Conservation (phyloP, 2,797 vertebrate genomes). For the Vultur gryphus region DNA sequence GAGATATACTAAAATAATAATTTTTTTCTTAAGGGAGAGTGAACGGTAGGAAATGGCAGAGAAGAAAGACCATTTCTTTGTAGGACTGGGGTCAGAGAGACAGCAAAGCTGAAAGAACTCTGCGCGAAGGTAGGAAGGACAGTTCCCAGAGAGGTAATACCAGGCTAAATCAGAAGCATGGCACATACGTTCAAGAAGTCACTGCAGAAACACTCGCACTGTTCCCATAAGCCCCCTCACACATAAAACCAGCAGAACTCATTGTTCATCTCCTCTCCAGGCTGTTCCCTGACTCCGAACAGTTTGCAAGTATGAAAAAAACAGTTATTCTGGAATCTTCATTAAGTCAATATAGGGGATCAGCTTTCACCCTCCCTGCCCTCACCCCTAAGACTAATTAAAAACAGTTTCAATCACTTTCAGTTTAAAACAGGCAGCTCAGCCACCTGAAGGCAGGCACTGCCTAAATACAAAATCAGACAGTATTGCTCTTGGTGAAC, state of each 20-base stretch:
- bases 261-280: neutral
- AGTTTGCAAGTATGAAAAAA: neutral
- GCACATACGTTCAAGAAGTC: neutral
- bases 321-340: neutral
- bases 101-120: neutral
- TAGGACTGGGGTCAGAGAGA: neutral
- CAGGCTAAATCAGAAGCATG: neutral
- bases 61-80: neutral
- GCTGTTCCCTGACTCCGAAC: neutral
- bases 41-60: neutral
- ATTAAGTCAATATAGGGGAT: neutral
- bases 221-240: neutral
- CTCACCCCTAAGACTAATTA: neutral
- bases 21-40: neutral
- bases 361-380: neutral
- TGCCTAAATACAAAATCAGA: neutral
- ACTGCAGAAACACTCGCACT: neutral
- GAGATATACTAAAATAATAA: neutral
- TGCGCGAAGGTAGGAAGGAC: rapidly evolving
- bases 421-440: neutral
- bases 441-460: neutral
- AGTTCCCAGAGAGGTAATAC: neutral
- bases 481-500: neutral
- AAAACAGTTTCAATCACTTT: neutral
- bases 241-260: neutral